Evolutionary conservation across 2,113 vertebrate genomes (phyloP).

Genomic region (Eubucco bourcierii): DNA sequence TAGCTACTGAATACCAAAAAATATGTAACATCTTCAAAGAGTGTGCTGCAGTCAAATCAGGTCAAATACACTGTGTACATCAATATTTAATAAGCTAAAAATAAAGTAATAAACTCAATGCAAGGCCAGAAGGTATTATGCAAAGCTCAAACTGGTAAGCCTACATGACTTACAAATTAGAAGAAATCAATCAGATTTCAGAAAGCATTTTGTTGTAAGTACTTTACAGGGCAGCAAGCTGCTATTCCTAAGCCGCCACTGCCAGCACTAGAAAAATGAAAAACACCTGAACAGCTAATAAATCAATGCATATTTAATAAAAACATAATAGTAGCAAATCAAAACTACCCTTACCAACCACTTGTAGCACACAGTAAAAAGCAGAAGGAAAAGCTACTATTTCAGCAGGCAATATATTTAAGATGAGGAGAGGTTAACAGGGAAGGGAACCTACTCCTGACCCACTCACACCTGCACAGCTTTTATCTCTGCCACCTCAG

Average conservation of each 20-base stretch:
- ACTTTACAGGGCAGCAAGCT: not conserved
- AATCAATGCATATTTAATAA: not conserved
- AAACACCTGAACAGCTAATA: not conserved
- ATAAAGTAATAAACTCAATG: not conserved
- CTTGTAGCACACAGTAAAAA: not conserved
- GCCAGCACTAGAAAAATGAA: not conserved
- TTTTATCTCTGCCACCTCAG: not conserved
- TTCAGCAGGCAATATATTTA: not conserved
- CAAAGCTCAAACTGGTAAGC: not conserved
- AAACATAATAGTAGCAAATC: not conserved
- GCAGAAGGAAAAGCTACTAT: not conserved
- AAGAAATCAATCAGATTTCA: not conserved
- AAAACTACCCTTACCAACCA: not conserved
- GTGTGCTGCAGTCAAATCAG: not conserved
- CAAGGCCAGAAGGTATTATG: not conserved
- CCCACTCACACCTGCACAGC: not conserved
- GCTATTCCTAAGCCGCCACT: not conserved
- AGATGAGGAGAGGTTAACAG: not conserved
- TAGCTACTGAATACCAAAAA: not conserved
- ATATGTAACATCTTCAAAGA: not conserved
- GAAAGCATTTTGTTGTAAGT: not conserved
- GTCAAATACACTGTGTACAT: not conserved
- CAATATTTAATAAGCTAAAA: not conserved
- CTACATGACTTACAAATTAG: not conserved
- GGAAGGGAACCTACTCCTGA: not conserved